Evolutionary conservation across 2,888 invertebrate genomes (phyloP), one percentile per base, ranked within the genome.

Genomic region (Lepidocyrtinus sp.): DNA sequence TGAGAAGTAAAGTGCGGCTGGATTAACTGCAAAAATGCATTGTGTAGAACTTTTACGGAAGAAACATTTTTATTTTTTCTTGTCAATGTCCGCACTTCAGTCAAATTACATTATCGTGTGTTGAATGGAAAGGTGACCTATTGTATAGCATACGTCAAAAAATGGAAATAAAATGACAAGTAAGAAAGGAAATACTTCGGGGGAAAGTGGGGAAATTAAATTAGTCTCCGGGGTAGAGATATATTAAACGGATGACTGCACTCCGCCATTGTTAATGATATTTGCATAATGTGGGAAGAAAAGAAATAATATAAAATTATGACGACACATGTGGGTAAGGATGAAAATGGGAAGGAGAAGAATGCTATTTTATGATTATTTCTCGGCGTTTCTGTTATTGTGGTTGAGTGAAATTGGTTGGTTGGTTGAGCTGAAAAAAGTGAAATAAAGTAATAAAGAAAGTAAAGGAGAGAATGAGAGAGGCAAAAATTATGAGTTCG

Each of bases 401-500:
- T 22, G 61, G 61, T 61, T 17, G 61, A 24, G 24, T 61, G 24
- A 61, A 61, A 61, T 24, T 24, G 24, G 19, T 61, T 61, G 22
- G 19, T 61, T 5, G 61, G 19, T 12, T 12, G 45, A 12, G 45
- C 45, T 45, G 45, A 9, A 21, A 22, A 22, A 61, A 22, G 61
- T 50, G 17, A 50, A 50, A 50, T 50, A 50, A 61, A n/a, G n/a
- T n/a, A n/a, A n/a, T n/a, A n/a, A n/a, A n/a, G n/a, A n/a, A n/a
- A n/a, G n/a, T n/a, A n/a, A n/a, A n/a, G n/a, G n/a, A n/a, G n/a
- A 36, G 65, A 55, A 55, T 3, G 21, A 55, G 22, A 59, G 62
- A 25, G 55, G 46, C 50, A 50, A 50, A 50, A 61, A 70, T 21
- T 50, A 77, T 77, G 77, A 77, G 77, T 71, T 77, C 77, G 50